Base-by-base conservation (phyloP, 2,797 vertebrate species). In the Myiotriccus ornatus region DNA sequence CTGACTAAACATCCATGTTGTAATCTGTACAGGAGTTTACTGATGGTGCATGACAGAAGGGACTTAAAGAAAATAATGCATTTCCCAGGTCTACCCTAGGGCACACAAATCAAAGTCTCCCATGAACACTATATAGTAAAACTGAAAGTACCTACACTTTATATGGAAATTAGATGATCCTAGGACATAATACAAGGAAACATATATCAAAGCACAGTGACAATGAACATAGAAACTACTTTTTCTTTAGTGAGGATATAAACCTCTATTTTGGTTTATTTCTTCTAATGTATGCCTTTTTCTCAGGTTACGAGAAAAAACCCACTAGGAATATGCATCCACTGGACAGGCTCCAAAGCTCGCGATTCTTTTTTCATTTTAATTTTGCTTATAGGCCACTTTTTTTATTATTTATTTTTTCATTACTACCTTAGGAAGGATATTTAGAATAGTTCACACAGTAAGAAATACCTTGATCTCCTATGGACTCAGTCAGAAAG, bases 71-170 rank as follows among this genome's bases (percentile, higher is more conserved):
- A 98, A 97, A 98, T 98, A 96, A 97, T 96, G 94, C 89, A 84
- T 97, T 96, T 91, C 96, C 97, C 93, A 96, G 94, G 96, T 97
- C 92, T 96, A 96, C 96, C 97, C 96, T 84, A 77, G 93, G 97
- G 97, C 97, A 97, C 93, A 98, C 97, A 98, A 98, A 98, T 98
- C 98, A 98, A 97, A 98, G 93, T 93, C 94, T 97, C 69, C 75
- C 74, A 89, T 96, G 93, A 94, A 97, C 60, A 93, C 88, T 82
- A 79, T 68, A 84, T 32, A 96, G 95, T 92, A 96, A 97, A 98
- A 97, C 87, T 92, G 96, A 95, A 98, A 96, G 96, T 93, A 97
- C 89, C 87, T 95, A 94, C 91, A 97, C 95, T 98, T 98, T 98
- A 97, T 97, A 97, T 98, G 98, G 97, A 98, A 98, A 98, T 98